Conservation (phyloP, 1,140 invertebrate genomes). For the Drosophila asahinai region DNA sequence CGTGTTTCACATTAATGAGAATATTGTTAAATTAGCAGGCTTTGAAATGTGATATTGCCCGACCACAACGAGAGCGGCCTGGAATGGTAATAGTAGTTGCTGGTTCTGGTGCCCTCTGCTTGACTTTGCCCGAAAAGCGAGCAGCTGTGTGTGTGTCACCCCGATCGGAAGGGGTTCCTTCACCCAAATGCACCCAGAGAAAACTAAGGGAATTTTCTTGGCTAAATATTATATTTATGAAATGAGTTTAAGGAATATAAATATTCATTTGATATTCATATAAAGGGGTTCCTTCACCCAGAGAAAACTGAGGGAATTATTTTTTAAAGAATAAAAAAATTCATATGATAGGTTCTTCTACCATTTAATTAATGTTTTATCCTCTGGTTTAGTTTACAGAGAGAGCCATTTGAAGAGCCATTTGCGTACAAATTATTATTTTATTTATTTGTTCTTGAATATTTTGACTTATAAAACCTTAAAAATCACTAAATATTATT, state of each 20-base stretch:
- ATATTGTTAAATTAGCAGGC: slow-evolving; percentile 85
- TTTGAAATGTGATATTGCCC: slow-evolving; percentile 84
- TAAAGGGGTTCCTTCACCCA: too few relatives aligned
- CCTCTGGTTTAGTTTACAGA: too few relatives aligned
- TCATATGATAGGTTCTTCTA: background rate
- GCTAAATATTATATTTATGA: background rate
- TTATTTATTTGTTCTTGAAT: too few relatives aligned
- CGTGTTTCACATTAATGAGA: slow-evolving; percentile 83
- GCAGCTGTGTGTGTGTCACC: slow-evolving; percentile 64
- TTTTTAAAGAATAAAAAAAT: background rate
- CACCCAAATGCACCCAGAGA: slow-evolving; percentile 1
- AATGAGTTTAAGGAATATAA: background rate
- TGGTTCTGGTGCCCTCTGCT: slow-evolving; percentile 49
- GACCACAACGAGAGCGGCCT: slow-evolving; percentile 64
- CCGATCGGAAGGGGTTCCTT: slow-evolving; percentile 29
- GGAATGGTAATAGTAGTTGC: slow-evolving; percentile 16
- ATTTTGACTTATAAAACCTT: too few relatives aligned
- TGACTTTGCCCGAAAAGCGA: slow-evolving; percentile 66
- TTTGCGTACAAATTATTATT: too few relatives aligned
- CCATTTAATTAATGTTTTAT: too few relatives aligned
- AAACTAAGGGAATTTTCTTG: background rate
- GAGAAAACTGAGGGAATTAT: too few relatives aligned
- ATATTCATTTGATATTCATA: background rate
- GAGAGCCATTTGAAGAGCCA: too few relatives aligned
- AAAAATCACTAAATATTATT: too few relatives aligned